Conservation (phyloP, 2,888 invertebrate species). For the Agrotis segetum region DNA sequence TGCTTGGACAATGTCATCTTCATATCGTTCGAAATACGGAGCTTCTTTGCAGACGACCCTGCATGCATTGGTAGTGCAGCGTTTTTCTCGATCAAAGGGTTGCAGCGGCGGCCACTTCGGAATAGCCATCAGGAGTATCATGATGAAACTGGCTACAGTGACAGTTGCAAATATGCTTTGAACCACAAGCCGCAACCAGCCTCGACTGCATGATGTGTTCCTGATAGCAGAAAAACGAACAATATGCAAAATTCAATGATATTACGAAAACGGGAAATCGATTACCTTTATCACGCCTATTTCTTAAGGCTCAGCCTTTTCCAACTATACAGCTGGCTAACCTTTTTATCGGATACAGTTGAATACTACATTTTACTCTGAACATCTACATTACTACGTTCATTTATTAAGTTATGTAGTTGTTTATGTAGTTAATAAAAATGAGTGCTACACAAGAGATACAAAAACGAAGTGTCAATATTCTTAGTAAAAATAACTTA, state of each 20-base stretch:
- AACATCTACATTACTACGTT: no score
- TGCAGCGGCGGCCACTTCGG: slow-evolving; percentile 44
- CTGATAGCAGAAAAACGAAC: slow-evolving; percentile 63
- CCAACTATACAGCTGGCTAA: neutral
- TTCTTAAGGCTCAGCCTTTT: neutral
- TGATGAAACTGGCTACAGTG: slow-evolving; percentile 81
- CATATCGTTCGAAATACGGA: slow-evolving; percentile 70
- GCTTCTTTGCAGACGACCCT: slow-evolving; percentile 75
- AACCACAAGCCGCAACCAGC: slow-evolving; percentile 80
- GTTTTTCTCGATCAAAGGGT: slow-evolving; percentile 11
- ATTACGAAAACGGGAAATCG: neutral
- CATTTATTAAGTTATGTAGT: no score
- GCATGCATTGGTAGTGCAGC: slow-evolving; percentile 72
- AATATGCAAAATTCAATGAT: no score
- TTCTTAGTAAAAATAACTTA: no score
- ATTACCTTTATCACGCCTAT: neutral
- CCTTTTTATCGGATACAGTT: no score
- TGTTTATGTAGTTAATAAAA: no score
- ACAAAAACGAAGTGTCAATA: no score
- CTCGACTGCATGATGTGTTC: slow-evolving; percentile 81
- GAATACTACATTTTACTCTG: neutral
- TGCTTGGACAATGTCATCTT: slow-evolving; percentile 73
- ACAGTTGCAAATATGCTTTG: slow-evolving; percentile 81
- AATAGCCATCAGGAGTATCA: slow-evolving; percentile 80
- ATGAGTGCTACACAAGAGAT: no score